These are phyloP conservation scores for Manacus vitellinus DNA, from an alignment of 2,113 vertebrate species.

Conservation along the genomic window DNA sequence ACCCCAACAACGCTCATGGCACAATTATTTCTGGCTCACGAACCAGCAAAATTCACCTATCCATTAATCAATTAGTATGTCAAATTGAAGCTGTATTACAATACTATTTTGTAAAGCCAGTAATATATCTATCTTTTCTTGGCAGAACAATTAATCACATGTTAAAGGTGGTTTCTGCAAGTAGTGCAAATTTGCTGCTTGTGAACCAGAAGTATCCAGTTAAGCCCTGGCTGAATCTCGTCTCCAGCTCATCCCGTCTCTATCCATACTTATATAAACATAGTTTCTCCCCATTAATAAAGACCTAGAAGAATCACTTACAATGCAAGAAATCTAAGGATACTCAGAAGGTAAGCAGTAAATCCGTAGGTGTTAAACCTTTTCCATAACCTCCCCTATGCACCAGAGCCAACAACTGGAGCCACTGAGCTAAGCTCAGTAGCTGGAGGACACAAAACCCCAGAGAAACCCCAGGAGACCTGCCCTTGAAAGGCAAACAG, in stretches of 20 bases:
- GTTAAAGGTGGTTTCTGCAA: neutral
- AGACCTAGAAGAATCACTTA: neutral
- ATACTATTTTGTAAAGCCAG: neutral
- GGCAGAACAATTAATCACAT: neutral
- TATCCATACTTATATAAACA: neutral
- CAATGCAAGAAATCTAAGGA: neutral
- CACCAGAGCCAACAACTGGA: neutral
- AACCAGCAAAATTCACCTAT: neutral
- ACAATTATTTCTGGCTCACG: neutral
- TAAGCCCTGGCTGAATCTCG: neutral
- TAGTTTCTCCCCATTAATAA: neutral
- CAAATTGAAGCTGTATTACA: neutral
- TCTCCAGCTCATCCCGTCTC: neutral
- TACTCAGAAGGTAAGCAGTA: neutral
- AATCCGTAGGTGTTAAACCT: neutral
- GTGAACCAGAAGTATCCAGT: neutral
- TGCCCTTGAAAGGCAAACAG: neutral
- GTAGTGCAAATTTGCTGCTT: neutral
- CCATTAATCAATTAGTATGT: neutral
- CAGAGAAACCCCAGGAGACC: neutral
- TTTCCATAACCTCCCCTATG: neutral
- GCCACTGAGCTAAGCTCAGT: neutral
- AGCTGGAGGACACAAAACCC: neutral
- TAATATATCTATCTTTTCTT: neutral
- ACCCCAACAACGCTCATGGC: neutral